phyloP scores from a whole-genome alignment of 2,888 invertebrate genomes.

The Thereva unica region DNA sequence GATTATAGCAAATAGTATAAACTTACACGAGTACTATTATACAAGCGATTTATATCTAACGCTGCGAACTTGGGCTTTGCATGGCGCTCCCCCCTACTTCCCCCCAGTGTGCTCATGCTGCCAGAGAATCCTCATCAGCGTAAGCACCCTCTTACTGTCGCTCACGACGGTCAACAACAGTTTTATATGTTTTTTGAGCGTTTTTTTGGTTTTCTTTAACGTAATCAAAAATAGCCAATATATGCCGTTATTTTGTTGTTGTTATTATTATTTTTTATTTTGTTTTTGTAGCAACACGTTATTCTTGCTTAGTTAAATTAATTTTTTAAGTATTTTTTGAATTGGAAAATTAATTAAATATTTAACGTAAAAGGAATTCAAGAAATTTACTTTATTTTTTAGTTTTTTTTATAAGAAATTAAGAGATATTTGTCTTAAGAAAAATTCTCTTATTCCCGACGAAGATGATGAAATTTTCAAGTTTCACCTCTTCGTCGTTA shows the following conservation, averaged over 20 bases:
- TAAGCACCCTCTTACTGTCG: slow-evolving; percentile 55
- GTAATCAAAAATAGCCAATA: slow-evolving; percentile 1
- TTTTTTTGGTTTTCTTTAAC: background rate
- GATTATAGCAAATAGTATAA: slow-evolving; percentile 45
- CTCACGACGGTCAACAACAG: slow-evolving; percentile 44
- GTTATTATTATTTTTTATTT: background rate
- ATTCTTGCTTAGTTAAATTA: too few relatives aligned
- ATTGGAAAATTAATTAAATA: too few relatives aligned
- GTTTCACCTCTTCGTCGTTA: slow-evolving; percentile 37
- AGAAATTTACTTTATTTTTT: too few relatives aligned
- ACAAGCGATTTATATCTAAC: slow-evolving; percentile 97
- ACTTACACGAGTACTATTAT: slow-evolving; percentile 81
- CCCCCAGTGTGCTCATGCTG: slow-evolving; percentile 61
- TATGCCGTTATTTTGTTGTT: background rate
- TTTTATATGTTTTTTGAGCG: slow-evolving; percentile 4
- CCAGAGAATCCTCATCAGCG: slow-evolving; percentile 61
- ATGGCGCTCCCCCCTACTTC: slow-evolving; percentile 61
- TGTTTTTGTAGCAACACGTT: background rate
- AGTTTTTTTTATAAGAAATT: background rate
- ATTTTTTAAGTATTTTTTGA: too few relatives aligned
- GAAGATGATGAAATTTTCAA: slow-evolving; percentile 37
- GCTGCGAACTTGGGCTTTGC: slow-evolving; percentile 92
- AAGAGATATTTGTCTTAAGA: slow-evolving; percentile 18
- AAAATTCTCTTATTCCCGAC: slow-evolving; percentile 36
- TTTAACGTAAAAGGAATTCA: too few relatives aligned